phyloP scores from a whole-genome alignment of 2,797 vertebrate species.

The Carapus acus region DNA sequence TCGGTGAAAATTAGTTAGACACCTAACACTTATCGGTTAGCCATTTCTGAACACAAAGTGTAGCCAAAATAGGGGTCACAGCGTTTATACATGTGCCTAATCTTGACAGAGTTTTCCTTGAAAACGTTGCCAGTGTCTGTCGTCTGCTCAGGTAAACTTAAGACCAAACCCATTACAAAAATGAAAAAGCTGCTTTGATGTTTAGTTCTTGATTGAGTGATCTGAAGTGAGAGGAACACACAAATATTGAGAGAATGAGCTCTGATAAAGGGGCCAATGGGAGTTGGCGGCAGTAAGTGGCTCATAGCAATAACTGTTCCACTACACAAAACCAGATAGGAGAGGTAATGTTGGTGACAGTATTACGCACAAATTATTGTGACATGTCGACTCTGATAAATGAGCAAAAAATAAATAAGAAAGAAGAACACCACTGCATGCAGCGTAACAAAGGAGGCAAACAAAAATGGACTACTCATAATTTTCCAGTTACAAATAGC shows the following conservation, averaged over 20 bases:
- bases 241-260: slow-evolving; percentile 26
- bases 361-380: slow-evolving; percentile 9
- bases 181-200: slow-evolving; percentile 47
- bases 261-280: slow-evolving; percentile 25
- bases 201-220: slow-evolving; percentile 43
- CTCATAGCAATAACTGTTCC: slow-evolving; percentile 33
- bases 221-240: slow-evolving; percentile 33
- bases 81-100: no score
- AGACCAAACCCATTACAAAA: no score
- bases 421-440: no score
- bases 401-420: not conserved
- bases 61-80: no score
- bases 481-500: no score
- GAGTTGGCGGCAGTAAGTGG: slow-evolving; percentile 12
- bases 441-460: no score
- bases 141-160: not conserved
- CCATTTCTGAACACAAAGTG: no score
- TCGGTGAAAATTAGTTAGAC: no score
- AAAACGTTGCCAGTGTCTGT: slow-evolving; percentile 45
- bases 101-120: no score
- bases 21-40: no score
- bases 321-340: no score
- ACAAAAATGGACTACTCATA: no score
- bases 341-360: slow-evolving; percentile 8
- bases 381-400: slow-evolving; percentile 7